Conservation (phyloP, 2,797 vertebrate species). For the Acrocephalus scirpaceus region DNA sequence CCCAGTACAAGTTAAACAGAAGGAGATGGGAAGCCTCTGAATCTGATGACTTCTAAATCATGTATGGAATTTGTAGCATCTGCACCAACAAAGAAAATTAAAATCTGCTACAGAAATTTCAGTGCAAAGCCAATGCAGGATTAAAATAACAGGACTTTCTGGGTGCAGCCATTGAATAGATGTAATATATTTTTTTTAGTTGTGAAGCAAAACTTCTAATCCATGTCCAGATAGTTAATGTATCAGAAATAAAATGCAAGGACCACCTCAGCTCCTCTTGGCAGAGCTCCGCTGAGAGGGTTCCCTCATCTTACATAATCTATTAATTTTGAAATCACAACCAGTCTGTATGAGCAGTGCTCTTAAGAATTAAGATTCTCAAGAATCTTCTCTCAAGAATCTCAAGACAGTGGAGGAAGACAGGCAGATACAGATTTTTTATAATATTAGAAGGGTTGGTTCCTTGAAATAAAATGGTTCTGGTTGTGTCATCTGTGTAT, state of each 20-base stretch:
- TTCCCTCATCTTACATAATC: not conserved
- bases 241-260: not conserved
- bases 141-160: not conserved
- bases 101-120: not conserved
- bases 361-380: not conserved
- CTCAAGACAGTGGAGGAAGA: not conserved
- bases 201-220: not conserved
- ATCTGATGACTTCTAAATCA: not conserved
- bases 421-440: not conserved
- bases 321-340: not conserved
- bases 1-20: not conserved
- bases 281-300: not conserved
- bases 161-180: not conserved
- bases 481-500: not conserved
- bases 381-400: too few species aligned
- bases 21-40: not conserved
- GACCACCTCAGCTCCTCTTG: not conserved
- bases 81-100: not conserved
- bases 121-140: not conserved
- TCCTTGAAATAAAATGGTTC: not conserved
- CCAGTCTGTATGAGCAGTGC: not conserved
- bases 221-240: not conserved
- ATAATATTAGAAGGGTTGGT: not conserved
- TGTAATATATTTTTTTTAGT: not conserved
- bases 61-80: not conserved